Conservation (phyloP, 1,140 invertebrate species). For the Sycophaga agraensis region DNA sequence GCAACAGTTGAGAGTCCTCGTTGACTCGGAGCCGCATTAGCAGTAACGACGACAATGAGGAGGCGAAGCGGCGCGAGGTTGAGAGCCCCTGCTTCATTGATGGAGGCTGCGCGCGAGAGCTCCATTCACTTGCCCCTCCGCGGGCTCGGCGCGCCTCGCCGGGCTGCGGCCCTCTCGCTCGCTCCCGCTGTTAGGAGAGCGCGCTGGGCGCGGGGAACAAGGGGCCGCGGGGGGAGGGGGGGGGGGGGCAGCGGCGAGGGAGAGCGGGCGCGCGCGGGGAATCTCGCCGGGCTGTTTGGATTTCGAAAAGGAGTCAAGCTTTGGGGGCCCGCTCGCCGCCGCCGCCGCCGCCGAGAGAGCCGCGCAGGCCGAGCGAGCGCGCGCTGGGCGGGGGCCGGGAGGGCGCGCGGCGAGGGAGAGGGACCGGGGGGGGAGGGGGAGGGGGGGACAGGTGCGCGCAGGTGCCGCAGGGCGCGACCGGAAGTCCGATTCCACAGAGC, state of each 20-base stretch:
- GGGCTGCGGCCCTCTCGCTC: slow-evolving; percentile 7
- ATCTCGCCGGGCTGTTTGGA: slow-evolving; percentile 24
- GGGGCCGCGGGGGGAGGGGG: no score
- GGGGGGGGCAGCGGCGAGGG: neutral
- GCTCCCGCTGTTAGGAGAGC: slow-evolving; percentile 17
- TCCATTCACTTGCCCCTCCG: slow-evolving; percentile 28
- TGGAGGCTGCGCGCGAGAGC: slow-evolving; percentile 39
- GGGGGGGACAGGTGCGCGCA: slow-evolving; percentile 47
- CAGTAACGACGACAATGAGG: slow-evolving; percentile 13
- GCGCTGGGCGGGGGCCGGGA: neutral
- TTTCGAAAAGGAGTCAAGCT: slow-evolving; percentile 27
- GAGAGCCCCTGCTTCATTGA: slow-evolving; percentile 55
- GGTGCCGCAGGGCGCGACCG: slow-evolving; percentile 49
- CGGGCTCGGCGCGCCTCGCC: slow-evolving; percentile 1
- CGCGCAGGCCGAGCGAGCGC: neutral
- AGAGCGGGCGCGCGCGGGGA: neutral
- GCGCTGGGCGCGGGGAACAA: neutral
- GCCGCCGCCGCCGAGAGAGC: no score
- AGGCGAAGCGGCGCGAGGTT: slow-evolving; percentile 20
- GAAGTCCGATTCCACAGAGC: slow-evolving; percentile 43
- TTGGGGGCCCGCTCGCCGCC: neutral
- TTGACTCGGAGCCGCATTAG: slow-evolving; percentile 3
- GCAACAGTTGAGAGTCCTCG: slow-evolving; percentile 12
- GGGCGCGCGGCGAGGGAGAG: neutral
- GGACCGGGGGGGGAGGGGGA: slow-evolving; percentile 10